Evolutionary conservation across 2,888 invertebrate genomes (phyloP).

Genomic region (Hypolimnas misippus): DNA sequence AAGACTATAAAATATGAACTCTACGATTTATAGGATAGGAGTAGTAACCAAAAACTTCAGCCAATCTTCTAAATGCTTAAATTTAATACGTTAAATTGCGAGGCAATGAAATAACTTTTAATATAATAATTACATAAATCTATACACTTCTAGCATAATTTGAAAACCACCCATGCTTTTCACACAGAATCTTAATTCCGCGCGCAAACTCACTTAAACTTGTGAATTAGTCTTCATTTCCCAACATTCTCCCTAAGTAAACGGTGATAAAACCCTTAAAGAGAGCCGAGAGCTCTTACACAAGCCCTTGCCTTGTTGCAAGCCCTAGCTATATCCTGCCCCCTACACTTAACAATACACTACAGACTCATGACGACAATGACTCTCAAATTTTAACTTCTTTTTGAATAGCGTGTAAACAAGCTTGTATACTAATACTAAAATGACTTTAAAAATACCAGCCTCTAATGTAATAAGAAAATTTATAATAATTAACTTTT

Average conservation of each 20-base stretch:
- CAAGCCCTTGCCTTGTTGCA: conserved; percentile 47
- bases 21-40: no score
- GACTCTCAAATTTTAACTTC: conserved; percentile 39
- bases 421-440: conserved; percentile 10
- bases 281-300: conserved; percentile 48
- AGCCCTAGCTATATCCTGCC: conserved; percentile 43
- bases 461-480: no score
- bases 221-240: conserved; percentile 46
- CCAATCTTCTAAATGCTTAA: no score
- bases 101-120: no score
- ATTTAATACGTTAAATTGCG: no score
- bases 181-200: conserved; percentile 21
- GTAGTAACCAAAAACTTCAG: no score
- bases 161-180: conserved; percentile 8
- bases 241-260: conserved; percentile 48
- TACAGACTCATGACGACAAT: conserved; percentile 38
- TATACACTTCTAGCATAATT: neutral
- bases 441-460: neutral
- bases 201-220: conserved; percentile 40
- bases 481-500: no score
- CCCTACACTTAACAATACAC: conserved; percentile 43
- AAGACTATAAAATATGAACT: no score
- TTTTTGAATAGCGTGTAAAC: conserved; percentile 29
- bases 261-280: conserved; percentile 55
- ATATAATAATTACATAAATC: neutral